Base-by-base conservation (phyloP, 2,888 invertebrate genomes). In the Linnaemya vulpina region DNA sequence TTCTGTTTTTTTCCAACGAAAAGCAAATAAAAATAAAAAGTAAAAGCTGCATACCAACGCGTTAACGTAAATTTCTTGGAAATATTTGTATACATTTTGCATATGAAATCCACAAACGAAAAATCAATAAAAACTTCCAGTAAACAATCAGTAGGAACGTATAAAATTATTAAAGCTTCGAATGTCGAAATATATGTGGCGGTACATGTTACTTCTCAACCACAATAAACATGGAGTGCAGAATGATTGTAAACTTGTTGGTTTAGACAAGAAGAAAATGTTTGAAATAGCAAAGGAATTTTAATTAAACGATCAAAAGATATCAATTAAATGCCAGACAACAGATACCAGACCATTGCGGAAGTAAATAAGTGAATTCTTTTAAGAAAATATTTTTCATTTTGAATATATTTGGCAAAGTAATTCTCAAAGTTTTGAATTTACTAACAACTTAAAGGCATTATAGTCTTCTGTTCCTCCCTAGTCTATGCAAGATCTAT, bases 21-120 rank as follows among this genome's bases (percentile, higher is more conserved):
- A 11, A 35, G 22, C 22, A 22, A 43, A 5, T 3, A 30, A 30
- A 30, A 30, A 30, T 30, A 49, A 38, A 46, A 60, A 49, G 1
- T 3, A 62, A 62, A 63, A 40, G 0, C 38, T 46, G 51, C 78
- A 78, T 75, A 30, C 60, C 63, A 60, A 49, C 25, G 77, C 74
- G 55, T 85, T 70, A 25, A 58, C 13, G 15, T 30, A 43, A 77
- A 85, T 71, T 82, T 85, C 82, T 62, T 58, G 70, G 82, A 85
- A 85, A 60, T 62, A 40, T 60, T 75, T 78, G 74, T 75, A 67
- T 70, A 85, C 78, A 75, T 82, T 85, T 85, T 79, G 82, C 85
- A 82, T 82, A 82, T 25, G 62, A 71, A 63, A 71, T 43, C 20
- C 25, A 35, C 35, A 46, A n/a, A 55, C 55, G 51, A 46, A 78